A percentile compares a stretch with the other conserved stretches of the same genome.
Conservation (phyloP, 2,113 vertebrate species). For the Anarrhichthys ocellatus region DNA sequence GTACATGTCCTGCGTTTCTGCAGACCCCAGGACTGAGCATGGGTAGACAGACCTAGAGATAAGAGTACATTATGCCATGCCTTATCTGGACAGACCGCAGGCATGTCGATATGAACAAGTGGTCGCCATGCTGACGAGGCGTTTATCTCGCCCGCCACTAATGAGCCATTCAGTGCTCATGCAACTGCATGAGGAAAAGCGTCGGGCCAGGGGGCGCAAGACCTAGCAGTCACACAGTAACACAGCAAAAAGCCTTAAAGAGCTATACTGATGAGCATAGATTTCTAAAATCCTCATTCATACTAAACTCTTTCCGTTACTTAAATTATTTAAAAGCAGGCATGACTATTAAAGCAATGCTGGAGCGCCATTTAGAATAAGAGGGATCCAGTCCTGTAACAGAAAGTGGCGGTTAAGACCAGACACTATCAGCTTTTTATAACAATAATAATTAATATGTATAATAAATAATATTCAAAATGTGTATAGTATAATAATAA, state of each 20-base stretch:
- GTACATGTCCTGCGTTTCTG: constrained; percentile 52
- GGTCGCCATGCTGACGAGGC: constrained; percentile 73
- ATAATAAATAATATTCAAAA: neutral
- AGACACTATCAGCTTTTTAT: neutral
- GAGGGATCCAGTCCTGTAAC: constrained; percentile 9
- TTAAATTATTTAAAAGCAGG: neutral
- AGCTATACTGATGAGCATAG: neutral
- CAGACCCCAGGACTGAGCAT: constrained; percentile 14
- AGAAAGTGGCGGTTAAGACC: neutral
- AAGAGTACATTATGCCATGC: constrained; percentile 58
- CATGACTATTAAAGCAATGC: neutral
- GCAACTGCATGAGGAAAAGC: constrained; percentile 51
- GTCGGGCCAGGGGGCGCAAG: constrained; percentile 6
- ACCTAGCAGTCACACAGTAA: constrained; percentile 8
- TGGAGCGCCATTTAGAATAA: neutral
- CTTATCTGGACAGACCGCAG: constrained; percentile 79
- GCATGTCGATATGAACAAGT: constrained; percentile 70
- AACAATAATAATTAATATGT: neutral
- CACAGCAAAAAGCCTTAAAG: neutral
- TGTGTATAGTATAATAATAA: too few species aligned
- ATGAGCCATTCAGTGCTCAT: constrained; percentile 78
- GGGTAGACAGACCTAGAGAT: constrained; percentile 65
- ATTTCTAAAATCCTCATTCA: neutral
- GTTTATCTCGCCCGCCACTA: constrained; percentile 79
- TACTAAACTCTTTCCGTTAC: neutral